Evolutionary conservation across 2,113 vertebrate genomes (phyloP).

Genomic region (Phainopepla nitens): DNA sequence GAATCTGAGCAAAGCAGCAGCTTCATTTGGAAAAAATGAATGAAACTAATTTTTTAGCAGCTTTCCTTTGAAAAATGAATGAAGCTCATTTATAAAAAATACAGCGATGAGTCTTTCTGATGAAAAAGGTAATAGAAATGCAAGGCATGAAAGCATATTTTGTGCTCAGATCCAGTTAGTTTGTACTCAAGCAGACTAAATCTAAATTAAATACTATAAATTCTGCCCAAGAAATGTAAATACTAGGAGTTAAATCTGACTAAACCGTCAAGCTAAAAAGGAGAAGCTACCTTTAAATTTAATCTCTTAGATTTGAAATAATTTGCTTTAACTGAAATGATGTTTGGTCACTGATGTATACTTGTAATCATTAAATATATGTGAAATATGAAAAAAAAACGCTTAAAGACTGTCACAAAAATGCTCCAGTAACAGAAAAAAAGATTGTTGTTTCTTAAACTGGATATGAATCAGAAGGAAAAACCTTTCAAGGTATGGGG

Average conservation of each 20-base stretch:
- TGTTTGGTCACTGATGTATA: not conserved
- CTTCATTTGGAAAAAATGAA: not conserved
- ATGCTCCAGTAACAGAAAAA: not conserved
- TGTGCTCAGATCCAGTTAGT: not conserved
- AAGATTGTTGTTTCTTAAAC: fast-evolving
- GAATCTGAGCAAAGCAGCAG: not conserved
- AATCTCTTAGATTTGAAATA: not conserved
- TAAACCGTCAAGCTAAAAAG: not conserved
- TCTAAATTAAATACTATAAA: slow-evolving; percentile 56
- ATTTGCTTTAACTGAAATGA: not conserved
- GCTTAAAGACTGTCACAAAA: not conserved
- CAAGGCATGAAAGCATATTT: not conserved
- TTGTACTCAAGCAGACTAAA: slow-evolving; percentile 3
- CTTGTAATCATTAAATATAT: not conserved
- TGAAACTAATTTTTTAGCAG: not conserved
- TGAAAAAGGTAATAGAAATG: slow-evolving; percentile 31
- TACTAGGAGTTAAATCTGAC: not conserved
- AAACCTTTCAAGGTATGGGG: not conserved
- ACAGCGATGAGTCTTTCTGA: not conserved
- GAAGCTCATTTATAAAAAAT: slow-evolving; percentile 18
- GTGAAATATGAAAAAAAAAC: not conserved
- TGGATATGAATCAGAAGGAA: not conserved
- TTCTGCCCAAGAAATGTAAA: slow-evolving; percentile 1
- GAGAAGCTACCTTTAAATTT: not conserved
- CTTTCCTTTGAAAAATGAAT: slow-evolving; percentile 3